Base-by-base conservation (phyloP, 53 echinoderm and acorn worm genomes). In the Antedon mediterranea region DNA sequence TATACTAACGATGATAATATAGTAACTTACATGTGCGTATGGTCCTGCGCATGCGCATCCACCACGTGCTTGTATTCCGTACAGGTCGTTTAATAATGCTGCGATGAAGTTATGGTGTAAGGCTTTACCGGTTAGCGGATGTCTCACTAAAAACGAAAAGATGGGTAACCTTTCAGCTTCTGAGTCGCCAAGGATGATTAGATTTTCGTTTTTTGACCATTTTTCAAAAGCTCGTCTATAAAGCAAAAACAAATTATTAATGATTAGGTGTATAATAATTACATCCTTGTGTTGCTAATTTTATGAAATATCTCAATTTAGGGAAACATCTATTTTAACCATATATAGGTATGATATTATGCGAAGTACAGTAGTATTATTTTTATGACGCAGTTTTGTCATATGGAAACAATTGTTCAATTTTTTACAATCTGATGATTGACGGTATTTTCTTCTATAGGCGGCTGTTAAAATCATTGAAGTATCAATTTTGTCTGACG, bases 31-130 rank as follows among this genome's bases (percentile, higher is more conserved):
- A 32, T 89, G 89, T 75, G 97, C 97, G 70, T 97, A 97, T 0
- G 97, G 97, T 42, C 97, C 97, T 15, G 97, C 97, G 79, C 97
- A 97, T 32, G 92, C 95, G 41, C 95, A 95, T 7, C 95, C 95
- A 30, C 95, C 95, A 4, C 95, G 71, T 3, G 95, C 91, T 78
- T 95, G 95, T 70, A 95, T 91, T 8, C 95, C 95, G 44, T 89
- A 95, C 30, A 95, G 89, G 37, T 97, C 97, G 74, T 97, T 97
- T 9, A 97, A 83, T 4, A 97, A 80, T 3, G 85, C 87, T 18
- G 89, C 86, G 76, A 97, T 85, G 81, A 84, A 97, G 90, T 97
- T 97, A 71, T 97, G 92, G 41, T 97, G 97, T 0, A 97, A 80
- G 41, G 87, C 84, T 74, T 97, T 92, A 20, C 92, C 92, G 18